phyloP scores from a whole-genome alignment of 2,797 vertebrate genomes.

The Erethizon dorsatum region DNA sequence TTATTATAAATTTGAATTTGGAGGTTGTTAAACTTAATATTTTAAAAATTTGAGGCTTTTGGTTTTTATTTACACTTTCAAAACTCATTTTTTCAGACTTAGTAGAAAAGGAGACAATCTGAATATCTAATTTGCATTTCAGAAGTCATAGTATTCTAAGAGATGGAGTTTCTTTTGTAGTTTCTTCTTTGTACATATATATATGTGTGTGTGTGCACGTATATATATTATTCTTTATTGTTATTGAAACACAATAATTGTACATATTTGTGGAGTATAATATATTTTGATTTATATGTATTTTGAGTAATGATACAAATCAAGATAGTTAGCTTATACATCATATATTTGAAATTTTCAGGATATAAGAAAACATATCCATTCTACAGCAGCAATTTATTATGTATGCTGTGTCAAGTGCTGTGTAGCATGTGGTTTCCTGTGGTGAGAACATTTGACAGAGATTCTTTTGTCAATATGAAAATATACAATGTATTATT shows the following conservation, averaged over 20 bases:
- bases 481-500: background rate
- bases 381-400: background rate
- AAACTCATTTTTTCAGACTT: background rate
- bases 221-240: background rate
- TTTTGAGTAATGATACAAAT: background rate
- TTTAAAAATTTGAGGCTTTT: background rate
- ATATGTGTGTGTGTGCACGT: background rate
- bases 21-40: conserved; percentile 56
- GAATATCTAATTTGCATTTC: background rate
- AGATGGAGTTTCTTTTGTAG: background rate
- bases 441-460: background rate
- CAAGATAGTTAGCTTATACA: background rate
- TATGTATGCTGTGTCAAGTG: background rate
- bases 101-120: background rate
- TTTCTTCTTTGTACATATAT: background rate
- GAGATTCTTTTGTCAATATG: background rate
- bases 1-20: conserved; percentile 32
- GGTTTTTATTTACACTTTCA: conserved; percentile 40
- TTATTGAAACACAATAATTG: background rate
- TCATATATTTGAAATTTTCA: background rate
- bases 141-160: background rate
- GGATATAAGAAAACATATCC: background rate
- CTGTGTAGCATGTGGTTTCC: background rate
- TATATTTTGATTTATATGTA: background rate
- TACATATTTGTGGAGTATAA: background rate